Evolutionary conservation across 2,113 vertebrate species (phyloP).

Genomic region (Alligator sinensis): DNA sequence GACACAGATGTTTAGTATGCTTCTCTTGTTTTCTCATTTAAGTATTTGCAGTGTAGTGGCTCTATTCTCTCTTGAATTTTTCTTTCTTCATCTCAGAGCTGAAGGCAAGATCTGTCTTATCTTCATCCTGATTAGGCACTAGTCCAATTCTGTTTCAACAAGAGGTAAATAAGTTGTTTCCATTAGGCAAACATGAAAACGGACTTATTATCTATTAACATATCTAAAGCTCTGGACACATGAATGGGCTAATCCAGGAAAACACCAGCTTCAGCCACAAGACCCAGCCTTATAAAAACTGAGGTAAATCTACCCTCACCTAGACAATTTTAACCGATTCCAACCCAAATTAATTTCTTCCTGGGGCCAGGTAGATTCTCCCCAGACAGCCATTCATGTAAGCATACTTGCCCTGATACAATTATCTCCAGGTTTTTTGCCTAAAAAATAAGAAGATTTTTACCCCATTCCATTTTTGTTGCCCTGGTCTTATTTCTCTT

Average conservation of each 20-base stretch:
- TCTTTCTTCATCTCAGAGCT: neutral
- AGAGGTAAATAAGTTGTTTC: neutral
- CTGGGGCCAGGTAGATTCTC: too few relatives aligned
- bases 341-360: too few relatives aligned
- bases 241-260: too few relatives aligned
- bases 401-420: too few relatives aligned
- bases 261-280: too few relatives aligned
- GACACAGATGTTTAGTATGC: neutral
- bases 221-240: neutral
- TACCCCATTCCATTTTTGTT: too few relatives aligned
- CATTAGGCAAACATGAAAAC: neutral
- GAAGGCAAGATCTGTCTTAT: neutral
- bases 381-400: too few relatives aligned
- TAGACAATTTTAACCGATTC: too few relatives aligned
- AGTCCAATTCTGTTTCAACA: neutral
- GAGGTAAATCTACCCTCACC: too few relatives aligned
- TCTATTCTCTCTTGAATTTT: neutral
- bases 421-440: too few relatives aligned
- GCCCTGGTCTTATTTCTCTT: neutral
- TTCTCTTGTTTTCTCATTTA: constrained; percentile 15
- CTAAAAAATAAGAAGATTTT: too few relatives aligned
- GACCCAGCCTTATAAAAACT: too few relatives aligned
- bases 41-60: neutral
- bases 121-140: neutral
- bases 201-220: neutral